These are phyloP conservation scores for Tarsius wallacei DNA, from an alignment of 2,797 vertebrate species.

Conservation along the genomic window DNA sequence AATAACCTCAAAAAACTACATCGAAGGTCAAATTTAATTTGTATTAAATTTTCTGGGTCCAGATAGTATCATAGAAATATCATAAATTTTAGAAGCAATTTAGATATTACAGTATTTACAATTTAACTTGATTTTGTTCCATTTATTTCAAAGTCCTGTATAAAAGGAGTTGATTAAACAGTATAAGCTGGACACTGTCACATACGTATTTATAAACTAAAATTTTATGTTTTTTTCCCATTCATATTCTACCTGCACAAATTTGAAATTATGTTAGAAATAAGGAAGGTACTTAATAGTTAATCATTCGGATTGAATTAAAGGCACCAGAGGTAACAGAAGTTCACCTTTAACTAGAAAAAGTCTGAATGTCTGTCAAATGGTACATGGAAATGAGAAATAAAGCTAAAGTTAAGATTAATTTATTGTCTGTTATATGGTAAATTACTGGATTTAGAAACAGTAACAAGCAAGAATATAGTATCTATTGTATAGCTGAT, in stretches of 20 bases:
- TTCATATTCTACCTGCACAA: not conserved
- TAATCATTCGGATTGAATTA: constrained; percentile 16
- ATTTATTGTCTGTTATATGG: not conserved
- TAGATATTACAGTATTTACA: not conserved
- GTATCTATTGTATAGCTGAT: not conserved
- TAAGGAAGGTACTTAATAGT: not conserved
- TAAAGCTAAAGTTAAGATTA: not conserved
- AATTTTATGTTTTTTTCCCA: not conserved
- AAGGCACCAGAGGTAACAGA: not conserved
- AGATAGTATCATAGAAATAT: not conserved
- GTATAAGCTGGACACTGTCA: not conserved
- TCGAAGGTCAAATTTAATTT: not conserved
- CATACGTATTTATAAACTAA: constrained; percentile 36
- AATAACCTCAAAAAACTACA: not conserved
- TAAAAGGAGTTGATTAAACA: not conserved
- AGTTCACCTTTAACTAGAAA: not conserved
- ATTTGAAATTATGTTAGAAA: constrained; percentile 7
- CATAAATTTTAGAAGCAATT: not conserved
- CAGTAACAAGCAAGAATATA: not conserved
- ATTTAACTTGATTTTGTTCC: not conserved
- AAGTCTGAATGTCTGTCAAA: not conserved
- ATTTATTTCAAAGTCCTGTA: not conserved
- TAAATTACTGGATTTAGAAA: constrained; percentile 1
- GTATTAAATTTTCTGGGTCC: not conserved
- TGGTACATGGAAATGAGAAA: not conserved